Base-by-base conservation (phyloP, 2,113 vertebrate species). In the Otis tarda region DNA sequence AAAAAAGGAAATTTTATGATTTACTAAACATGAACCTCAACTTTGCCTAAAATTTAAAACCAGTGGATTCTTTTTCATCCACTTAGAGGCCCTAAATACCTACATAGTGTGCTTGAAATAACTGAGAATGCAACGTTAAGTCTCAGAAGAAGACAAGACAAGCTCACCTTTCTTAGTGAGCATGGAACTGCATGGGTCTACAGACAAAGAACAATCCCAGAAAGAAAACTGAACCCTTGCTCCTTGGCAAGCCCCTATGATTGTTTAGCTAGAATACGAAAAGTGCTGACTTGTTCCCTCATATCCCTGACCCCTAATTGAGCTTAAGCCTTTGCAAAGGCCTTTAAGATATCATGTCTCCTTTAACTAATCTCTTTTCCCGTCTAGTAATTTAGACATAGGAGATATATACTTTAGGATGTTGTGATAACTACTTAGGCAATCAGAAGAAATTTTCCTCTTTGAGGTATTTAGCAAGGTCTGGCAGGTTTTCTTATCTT, bases 331-430 rank as follows among this genome's bases (percentile, higher is more conserved):
- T 94, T 93, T 95, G 43, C 39, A 91, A 85, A 93, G 69, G 61
- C 91, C 81, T 89, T 97, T 84, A 93, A 89, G 77, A 87, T 89
- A 91, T 20, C 8, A 2, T 28, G 47, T 81, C 28, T 80, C 47
- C 24, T 93, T 81, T 79, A 91, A 93, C 60, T 87, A 87, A 75
- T 93, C 81, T 94, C 31, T 84, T 94, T 93, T 94, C n/a, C 47
- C 39, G 35, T 53, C 53, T 64, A 82, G 61, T 87, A 68, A 84
- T 89, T 93, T 87, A 50, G 85, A 10, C 37, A 60, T 16, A 47
- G 56, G 23, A 65, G 35, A 80, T 77, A 47, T 0, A 21, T 75
- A 49, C 57, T 91, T 79, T 56, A 79, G 65, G 69, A 68, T 89
- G 57, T 59, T 93, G 43, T 68, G 69, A 35, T 85, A 85, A 87